Evolutionary conservation across 2,888 invertebrate genomes (phyloP).

Genomic region (Cerceris rybyensis): DNA sequence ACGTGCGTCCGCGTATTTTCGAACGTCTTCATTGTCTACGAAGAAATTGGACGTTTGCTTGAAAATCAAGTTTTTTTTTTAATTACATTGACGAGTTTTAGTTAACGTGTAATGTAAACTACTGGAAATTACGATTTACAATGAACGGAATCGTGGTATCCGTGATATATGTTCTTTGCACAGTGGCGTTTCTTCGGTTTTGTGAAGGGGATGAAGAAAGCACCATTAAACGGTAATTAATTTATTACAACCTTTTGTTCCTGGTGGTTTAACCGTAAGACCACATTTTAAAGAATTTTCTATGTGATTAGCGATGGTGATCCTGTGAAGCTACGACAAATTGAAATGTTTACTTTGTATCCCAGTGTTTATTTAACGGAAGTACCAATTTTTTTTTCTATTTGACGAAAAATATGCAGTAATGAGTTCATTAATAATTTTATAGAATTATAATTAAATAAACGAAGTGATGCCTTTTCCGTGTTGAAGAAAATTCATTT

Average conservation of each 20-base stretch:
- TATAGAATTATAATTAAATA: too few species aligned
- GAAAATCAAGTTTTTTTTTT: neutral
- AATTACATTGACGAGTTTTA: slow-evolving; percentile 43
- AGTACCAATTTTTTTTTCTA: too few species aligned
- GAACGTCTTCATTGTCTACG: slow-evolving; percentile 1
- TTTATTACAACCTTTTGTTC: neutral
- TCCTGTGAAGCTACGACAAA: neutral
- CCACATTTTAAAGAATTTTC: neutral
- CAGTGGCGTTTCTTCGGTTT: slow-evolving; percentile 18
- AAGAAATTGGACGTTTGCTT: slow-evolving; percentile 12
- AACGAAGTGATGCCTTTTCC: too few species aligned
- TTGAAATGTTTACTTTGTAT: too few species aligned
- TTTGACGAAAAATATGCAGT: too few species aligned
- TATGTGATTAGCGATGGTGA: neutral
- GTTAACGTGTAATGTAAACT: slow-evolving; percentile 8
- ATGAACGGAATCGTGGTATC: slow-evolving; percentile 41
- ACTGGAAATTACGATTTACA: neutral
- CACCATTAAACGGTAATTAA: slow-evolving; percentile 47
- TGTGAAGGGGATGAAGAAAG: slow-evolving; percentile 2
- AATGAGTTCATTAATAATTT: too few species aligned
- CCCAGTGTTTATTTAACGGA: too few species aligned
- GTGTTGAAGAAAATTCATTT: too few species aligned
- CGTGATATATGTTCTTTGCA: slow-evolving; percentile 38
- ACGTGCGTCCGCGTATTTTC: slow-evolving; percentile 29
- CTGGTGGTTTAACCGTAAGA: neutral